These are phyloP conservation scores for Chunga burmeisteri DNA, from an alignment of 2,113 vertebrate genomes.

Conservation along the genomic window DNA sequence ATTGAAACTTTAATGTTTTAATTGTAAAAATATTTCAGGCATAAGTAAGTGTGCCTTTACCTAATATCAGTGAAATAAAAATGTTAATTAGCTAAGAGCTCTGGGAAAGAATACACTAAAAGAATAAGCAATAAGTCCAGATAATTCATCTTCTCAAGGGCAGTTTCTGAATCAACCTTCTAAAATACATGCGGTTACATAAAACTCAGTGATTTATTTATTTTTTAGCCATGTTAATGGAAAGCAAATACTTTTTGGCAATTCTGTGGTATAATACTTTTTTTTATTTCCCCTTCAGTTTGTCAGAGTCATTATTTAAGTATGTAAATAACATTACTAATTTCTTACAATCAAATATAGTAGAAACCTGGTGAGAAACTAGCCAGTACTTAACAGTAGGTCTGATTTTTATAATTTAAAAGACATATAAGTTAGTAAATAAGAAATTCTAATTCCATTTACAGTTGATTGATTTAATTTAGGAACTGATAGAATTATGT, in stretches of 20 bases:
- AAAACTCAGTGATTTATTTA: background rate
- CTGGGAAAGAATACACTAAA: background rate
- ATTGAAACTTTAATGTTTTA: background rate
- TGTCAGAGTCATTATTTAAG: background rate
- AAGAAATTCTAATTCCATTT: background rate
- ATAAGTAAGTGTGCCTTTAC: background rate
- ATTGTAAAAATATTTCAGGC: background rate
- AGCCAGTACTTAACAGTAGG: background rate
- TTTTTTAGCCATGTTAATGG: background rate
- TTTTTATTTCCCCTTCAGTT: background rate
- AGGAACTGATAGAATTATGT: background rate
- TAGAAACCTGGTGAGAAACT: background rate
- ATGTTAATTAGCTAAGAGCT: background rate
- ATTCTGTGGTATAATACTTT: background rate
- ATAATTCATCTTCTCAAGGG: background rate
- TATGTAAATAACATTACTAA: background rate
- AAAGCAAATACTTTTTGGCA: background rate
- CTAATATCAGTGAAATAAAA: background rate
- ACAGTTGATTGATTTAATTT: background rate
- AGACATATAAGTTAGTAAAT: background rate
- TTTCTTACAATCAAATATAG: background rate
- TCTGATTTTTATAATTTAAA: background rate
- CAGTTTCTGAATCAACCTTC: background rate
- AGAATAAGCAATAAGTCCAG: background rate
- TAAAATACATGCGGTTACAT: background rate